These are phyloP conservation scores for Telmatochromis sp. DNA, from an alignment of 2,113 vertebrate species.

Conservation along the genomic window DNA sequence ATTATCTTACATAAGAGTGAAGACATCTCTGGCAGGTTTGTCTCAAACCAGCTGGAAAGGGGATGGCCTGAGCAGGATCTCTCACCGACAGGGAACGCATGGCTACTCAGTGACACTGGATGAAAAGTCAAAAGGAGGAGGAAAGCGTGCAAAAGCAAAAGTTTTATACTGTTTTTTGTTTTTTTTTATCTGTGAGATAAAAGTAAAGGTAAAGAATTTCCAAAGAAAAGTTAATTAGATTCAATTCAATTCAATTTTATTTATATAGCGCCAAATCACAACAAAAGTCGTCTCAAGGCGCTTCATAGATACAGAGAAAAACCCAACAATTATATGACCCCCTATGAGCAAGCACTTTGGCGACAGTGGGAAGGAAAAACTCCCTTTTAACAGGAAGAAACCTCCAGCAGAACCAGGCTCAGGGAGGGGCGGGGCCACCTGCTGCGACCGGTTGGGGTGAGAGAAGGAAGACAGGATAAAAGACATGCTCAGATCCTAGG, in stretches of 20 bases:
- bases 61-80: slow-evolving; percentile 15
- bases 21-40: background rate
- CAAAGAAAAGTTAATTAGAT: background rate
- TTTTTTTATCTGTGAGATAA: background rate
- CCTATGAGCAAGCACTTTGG: too few relatives aligned
- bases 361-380: too few relatives aligned
- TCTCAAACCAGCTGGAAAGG: slow-evolving; percentile 34
- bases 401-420: too few relatives aligned
- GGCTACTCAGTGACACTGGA: background rate
- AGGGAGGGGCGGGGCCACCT: too few relatives aligned
- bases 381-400: too few relatives aligned
- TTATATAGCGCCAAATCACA: too few relatives aligned
- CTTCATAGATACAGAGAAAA: too few relatives aligned
- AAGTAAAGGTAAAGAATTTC: background rate
- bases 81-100: background rate
- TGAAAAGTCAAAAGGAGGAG: background rate
- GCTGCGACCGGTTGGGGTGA: too few relatives aligned
- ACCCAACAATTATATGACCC: too few relatives aligned
- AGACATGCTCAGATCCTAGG: background rate
- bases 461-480: too few relatives aligned
- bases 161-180: background rate
- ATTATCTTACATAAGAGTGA: slow-evolving; percentile 21
- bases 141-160: background rate
- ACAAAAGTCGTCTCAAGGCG: too few relatives aligned
- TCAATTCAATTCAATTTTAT: too few relatives aligned